Evolutionary conservation across 2,797 vertebrate genomes (phyloP).

Genomic region (Leuciscus waleckii): DNA sequence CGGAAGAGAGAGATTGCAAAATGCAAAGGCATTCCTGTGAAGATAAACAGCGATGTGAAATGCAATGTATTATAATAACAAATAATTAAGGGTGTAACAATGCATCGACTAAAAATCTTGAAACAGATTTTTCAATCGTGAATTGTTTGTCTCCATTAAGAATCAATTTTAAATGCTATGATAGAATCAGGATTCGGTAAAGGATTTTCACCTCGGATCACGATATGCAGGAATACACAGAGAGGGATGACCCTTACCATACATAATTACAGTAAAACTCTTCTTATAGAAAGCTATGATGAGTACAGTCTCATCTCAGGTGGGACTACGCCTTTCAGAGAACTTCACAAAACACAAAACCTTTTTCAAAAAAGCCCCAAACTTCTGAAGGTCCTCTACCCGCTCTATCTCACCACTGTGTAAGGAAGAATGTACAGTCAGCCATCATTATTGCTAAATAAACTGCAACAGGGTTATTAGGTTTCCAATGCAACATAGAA

Average conservation of each 20-base stretch:
- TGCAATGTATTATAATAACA: too few species aligned
- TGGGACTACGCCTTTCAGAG: background rate
- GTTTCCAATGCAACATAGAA: too few species aligned
- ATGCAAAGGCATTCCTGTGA: background rate
- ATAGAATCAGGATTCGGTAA: too few species aligned
- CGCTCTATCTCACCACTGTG: background rate
- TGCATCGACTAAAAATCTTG: background rate
- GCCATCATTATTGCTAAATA: background rate
- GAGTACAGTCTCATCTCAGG: background rate
- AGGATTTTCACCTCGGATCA: background rate
- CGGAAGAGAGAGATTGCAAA: background rate
- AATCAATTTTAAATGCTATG: background rate
- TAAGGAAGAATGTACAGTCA: background rate
- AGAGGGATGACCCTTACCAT: background rate
- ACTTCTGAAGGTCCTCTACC: background rate
- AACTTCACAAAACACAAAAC: background rate
- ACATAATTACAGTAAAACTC: background rate
- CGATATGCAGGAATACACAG: background rate
- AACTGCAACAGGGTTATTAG: background rate
- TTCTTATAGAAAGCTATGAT: background rate
- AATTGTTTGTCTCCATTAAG: background rate
- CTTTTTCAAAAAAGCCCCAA: background rate
- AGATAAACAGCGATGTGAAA: too few species aligned
- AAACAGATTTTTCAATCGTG: background rate
- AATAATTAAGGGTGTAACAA: too few species aligned